Percentiles rank a stretch among this genome's conserved stretches.
Conservation (phyloP, 92 coral and sea anemone genomes). For the Heteractis magnifica region DNA sequence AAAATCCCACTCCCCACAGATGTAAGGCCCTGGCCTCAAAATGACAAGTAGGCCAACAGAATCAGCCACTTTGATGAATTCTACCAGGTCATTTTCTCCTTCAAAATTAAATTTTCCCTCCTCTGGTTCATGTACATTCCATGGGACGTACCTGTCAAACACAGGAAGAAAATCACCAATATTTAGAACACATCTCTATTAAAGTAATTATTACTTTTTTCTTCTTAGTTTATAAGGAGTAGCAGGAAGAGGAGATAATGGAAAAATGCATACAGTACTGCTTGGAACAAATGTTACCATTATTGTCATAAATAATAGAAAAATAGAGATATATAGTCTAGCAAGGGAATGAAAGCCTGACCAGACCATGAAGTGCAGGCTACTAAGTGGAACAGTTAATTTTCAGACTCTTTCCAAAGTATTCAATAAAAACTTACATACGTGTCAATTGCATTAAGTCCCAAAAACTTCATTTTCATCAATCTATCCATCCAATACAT, state of each 20-base stretch:
- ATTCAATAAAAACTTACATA: slow-evolving; percentile 46
- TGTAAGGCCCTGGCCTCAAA: slow-evolving; percentile 91
- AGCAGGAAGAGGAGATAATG: no score
- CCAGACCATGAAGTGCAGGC: not conserved
- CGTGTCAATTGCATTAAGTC: slow-evolving; percentile 83
- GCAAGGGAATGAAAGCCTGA: not conserved
- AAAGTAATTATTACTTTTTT: no score
- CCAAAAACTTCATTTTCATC: slow-evolving; percentile 78
- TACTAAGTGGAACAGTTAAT: no score
- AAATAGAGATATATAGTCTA: no score
- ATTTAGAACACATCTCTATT: no score
- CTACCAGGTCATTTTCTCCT: slow-evolving; percentile 75
- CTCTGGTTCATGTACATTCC: slow-evolving; percentile 85
- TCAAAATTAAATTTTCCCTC: slow-evolving; percentile 78
- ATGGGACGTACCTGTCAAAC: slow-evolving; percentile 73
- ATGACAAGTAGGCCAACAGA: slow-evolving; percentile 80
- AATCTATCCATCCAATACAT: slow-evolving; percentile 82
- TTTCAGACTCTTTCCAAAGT: no score
- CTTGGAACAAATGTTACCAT: no score
- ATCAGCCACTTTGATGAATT: slow-evolving; percentile 72
- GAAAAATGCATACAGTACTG: no score
- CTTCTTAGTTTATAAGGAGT: no score
- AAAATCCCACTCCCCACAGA: slow-evolving; percentile 98
- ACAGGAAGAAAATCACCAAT: not conserved
- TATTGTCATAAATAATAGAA: no score